These are phyloP conservation scores for Drosophila paucipuncta DNA, from an alignment of 2,888 invertebrate genomes.

Conservation along the genomic window DNA sequence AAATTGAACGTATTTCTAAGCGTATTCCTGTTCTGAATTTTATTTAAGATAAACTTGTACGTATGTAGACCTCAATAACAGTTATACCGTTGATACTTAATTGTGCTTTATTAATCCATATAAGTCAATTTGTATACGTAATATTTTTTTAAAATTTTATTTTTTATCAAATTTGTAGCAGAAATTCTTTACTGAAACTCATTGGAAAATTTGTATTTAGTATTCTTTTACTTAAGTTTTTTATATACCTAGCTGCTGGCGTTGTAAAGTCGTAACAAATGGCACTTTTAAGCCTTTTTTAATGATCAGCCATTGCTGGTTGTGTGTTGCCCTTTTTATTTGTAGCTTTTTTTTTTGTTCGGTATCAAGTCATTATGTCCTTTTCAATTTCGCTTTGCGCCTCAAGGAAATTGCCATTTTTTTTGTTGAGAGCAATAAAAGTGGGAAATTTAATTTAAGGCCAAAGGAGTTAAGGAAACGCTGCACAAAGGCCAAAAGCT, in stretches of 20 bases:
- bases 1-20: neutral
- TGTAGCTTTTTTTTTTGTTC: slow-evolving; percentile 17
- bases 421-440: slow-evolving; percentile 71
- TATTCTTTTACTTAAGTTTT: slow-evolving; percentile 26
- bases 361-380: slow-evolving; percentile 69
- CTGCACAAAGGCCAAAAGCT: slow-evolving; percentile 42
- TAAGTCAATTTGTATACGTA: neutral
- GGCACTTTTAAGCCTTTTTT: slow-evolving; percentile 70
- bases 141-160: no score
- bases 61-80: no score
- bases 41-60: neutral
- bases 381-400: slow-evolving; percentile 76
- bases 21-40: neutral
- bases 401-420: slow-evolving; percentile 67
- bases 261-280: slow-evolving; percentile 70
- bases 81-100: neutral
- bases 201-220: slow-evolving; percentile 10
- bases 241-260: slow-evolving; percentile 31
- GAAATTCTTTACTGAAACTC: slow-evolving; percentile 15
- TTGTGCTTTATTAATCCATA: neutral
- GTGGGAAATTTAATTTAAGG: slow-evolving; percentile 72
- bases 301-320: slow-evolving; percentile 62
- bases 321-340: slow-evolving; percentile 33
- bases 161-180: slow-evolving; percentile 1
- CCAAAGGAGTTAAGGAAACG: slow-evolving; percentile 38